Percentiles rank a stretch among this genome's conserved stretches.
Conservation (phyloP, 2,888 invertebrate species). For the Tetragonula carbonaria region DNA sequence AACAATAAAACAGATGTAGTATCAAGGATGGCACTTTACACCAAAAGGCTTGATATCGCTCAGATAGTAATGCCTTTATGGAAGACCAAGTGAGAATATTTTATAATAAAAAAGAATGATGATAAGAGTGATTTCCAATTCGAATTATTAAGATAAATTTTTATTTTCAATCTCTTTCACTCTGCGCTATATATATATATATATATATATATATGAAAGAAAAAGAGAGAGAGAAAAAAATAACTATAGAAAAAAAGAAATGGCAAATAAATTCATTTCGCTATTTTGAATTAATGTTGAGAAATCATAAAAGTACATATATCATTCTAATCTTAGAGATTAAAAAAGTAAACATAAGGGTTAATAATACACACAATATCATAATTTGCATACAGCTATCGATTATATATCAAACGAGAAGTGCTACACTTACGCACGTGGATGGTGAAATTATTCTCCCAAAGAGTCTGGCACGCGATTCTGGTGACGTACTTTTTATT, state of each 20-base stretch:
- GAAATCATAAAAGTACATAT: too few relatives aligned
- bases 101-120: not conserved
- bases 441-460: constrained; percentile 69
- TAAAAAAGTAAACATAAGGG: not conserved
- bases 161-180: not conserved
- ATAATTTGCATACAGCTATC: constrained; percentile 36
- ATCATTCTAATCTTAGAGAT: too few relatives aligned
- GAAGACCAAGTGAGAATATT: constrained; percentile 48
- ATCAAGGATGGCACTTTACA: constrained; percentile 27
- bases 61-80: constrained; percentile 60
- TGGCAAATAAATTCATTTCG: not conserved
- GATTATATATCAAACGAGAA: constrained; percentile 43
- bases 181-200: too few relatives aligned
- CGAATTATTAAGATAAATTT: not conserved
- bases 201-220: too few relatives aligned
- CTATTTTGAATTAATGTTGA: not conserved
- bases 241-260: too few relatives aligned
- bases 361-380: not conserved
- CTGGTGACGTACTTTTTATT: constrained; percentile 51
- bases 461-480: constrained; percentile 58
- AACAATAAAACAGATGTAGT: constrained; percentile 49
- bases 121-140: not conserved
- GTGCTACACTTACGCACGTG: constrained; percentile 48
- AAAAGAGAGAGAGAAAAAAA: too few relatives aligned
- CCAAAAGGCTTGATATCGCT: not conserved